Percentiles rank a stretch among this genome's conserved stretches.
Conservation (phyloP, 2,113 vertebrate species). For the Cinclus cinclus region DNA sequence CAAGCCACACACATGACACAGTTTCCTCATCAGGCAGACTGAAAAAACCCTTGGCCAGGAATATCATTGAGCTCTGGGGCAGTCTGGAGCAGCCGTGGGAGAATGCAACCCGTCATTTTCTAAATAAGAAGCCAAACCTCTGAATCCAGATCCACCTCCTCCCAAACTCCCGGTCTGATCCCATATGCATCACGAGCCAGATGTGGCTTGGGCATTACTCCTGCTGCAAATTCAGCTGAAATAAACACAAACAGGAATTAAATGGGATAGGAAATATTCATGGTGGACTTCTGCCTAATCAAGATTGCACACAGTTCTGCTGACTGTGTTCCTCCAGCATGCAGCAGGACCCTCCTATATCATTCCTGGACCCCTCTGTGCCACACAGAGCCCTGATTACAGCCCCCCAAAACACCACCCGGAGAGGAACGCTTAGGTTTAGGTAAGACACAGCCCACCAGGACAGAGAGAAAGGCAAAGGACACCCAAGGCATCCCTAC, state of each 20-base stretch:
- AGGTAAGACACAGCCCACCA: not conserved
- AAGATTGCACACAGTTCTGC: not conserved
- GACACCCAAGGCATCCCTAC: not conserved
- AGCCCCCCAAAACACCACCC: not conserved
- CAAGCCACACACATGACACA: not conserved
- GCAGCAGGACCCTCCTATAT: not conserved
- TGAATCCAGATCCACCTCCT: conserved; percentile 32
- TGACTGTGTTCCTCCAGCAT: not conserved
- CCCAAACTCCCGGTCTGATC: not conserved
- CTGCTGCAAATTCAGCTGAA: conserved; percentile 28
- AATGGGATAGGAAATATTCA: not conserved
- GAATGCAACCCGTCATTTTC: conserved; percentile 16
- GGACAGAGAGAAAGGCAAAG: not conserved
- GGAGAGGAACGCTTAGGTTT: not conserved
- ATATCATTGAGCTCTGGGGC: not conserved
- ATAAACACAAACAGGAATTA: not conserved
- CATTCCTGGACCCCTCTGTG: not conserved
- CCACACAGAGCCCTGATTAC: not conserved
- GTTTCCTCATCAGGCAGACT: not conserved
- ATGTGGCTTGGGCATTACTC: conserved; percentile 3
- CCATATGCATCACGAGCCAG: conserved; percentile 10
- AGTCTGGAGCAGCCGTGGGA: conserved; percentile 47
- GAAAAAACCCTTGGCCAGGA: not conserved
- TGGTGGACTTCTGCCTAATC: not conserved
- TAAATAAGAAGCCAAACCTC: conserved; percentile 46